Percentiles rank a stretch among this genome's conserved stretches.
Conservation (phyloP, 2,797 vertebrate genomes). For the Tenualosa thibaudeaui region DNA sequence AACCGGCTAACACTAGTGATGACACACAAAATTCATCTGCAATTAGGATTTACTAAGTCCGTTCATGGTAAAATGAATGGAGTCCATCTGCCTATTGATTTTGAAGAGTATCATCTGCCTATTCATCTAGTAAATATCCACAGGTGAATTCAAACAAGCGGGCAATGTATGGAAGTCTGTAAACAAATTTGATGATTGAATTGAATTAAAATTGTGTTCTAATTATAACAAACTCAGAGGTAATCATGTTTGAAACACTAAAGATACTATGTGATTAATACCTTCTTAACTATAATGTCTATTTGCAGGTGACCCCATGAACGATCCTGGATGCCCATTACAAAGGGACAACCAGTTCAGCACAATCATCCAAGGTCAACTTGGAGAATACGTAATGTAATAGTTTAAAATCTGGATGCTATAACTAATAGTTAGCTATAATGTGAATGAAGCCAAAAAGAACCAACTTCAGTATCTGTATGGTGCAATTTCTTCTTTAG, state of each 20-base stretch:
- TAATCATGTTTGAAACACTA: background rate
- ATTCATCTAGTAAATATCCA: no score
- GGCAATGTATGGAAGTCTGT: background rate
- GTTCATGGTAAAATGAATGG: no score
- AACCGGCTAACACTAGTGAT: background rate
- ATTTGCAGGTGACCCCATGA: slow-evolving; percentile 51
- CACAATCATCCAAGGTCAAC: background rate
- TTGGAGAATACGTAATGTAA: background rate
- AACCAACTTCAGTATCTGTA: background rate
- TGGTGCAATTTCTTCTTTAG: background rate
- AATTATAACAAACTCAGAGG: background rate
- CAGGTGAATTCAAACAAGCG: no score
- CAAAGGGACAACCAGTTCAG: slow-evolving; percentile 39
- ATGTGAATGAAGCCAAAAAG: background rate
- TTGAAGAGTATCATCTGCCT: no score
- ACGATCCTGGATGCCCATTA: slow-evolving; percentile 39
- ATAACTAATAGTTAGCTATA: background rate
- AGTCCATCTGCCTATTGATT: no score
- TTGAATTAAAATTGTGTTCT: no score
- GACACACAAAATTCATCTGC: background rate
- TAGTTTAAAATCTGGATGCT: no score
- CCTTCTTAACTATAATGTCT: background rate
- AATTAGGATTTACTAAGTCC: background rate
- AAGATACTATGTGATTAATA: no score
- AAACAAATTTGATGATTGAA: no score